Evolutionary conservation across 1,140 invertebrate genomes (phyloP).

Genomic region (Cotesia chilonis): DNA sequence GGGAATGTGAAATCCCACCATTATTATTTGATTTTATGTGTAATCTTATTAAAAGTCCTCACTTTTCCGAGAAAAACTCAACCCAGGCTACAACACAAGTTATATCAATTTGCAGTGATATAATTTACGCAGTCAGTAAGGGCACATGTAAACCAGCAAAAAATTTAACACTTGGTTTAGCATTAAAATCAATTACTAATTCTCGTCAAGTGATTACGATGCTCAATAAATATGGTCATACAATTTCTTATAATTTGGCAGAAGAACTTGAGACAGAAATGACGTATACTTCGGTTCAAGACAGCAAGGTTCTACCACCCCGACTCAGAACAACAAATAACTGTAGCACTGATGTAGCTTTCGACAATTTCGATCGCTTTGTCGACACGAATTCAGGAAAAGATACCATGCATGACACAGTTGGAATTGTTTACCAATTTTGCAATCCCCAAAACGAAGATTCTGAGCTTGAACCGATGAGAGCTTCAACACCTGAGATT

Average conservation of each 20-base stretch:
- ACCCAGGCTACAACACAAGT: conserved; percentile 39
- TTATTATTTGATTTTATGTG: conserved; percentile 49
- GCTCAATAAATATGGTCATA: conserved; percentile 54
- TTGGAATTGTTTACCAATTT: conserved; percentile 60
- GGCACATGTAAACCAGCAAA: conserved; percentile 50
- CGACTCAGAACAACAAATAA: conserved; percentile 41
- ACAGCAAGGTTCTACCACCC: conserved; percentile 33
- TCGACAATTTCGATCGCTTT: conserved; percentile 62
- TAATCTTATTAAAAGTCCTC: conserved; percentile 46
- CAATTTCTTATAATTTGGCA: conserved; percentile 49
- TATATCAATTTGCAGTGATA: conserved; percentile 51
- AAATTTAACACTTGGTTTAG: conserved; percentile 48
- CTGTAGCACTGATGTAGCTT: conserved; percentile 54
- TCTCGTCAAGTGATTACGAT: conserved; percentile 50
- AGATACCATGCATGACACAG: conserved; percentile 63
- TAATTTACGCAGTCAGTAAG: conserved; percentile 49
- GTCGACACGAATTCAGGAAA: conserved; percentile 59
- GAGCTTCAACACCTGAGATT: not conserved
- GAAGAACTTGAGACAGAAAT: conserved; percentile 38
- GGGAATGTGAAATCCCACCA: conserved; percentile 52
- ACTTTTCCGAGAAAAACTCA: conserved; percentile 43
- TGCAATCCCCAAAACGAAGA: conserved; percentile 10
- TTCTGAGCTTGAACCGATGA: conserved; percentile 6
- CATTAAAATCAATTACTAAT: conserved; percentile 53
- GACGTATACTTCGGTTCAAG: conserved; percentile 25